Base-by-base conservation (phyloP, 2,113 vertebrate species). In the Leucopsar rothschildi region DNA sequence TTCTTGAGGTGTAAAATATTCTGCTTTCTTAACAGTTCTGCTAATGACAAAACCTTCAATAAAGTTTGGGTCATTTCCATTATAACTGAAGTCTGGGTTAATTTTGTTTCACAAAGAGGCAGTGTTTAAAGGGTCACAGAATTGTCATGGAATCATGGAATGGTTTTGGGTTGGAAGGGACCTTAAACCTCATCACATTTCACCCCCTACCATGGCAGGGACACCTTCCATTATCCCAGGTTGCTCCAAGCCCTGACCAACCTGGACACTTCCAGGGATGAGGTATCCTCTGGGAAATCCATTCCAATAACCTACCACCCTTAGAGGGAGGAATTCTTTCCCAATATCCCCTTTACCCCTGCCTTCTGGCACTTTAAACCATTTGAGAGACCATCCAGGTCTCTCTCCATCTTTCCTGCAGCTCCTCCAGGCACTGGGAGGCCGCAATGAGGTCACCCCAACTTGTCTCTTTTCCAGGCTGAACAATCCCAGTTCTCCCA, bases 1-100 rank as follows among this genome's bases (percentile, higher is more conserved):
- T 96, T 84, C 97, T 97, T 97, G 97, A 98, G 97, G 92, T 98
- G 97, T 98, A 98, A 98, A 97, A 97, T 98, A 98, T 97, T 95
- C 96, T 97, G 95, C 97, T 98, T 97, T 97, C 96, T 97, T 98
- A 97, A 93, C 96, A 95, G 88, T 95, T 96, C 97, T 96, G 95
- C 96, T 96, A 96, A 97, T 23, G 90, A 85, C 91, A 77, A 88
- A 96, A 96, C 69, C 82, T 98, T 97, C 97, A 98, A 98, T 98
- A 98, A 98, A 98, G 87, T 89, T 97, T 57, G 73, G 73, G 82
- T 71, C 66, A 59, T 95, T 87, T 96, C 91, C 70, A 82, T 52
- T 90, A 57, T 86, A 88, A 24, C 18, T 55, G 45, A 15, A 49
- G 60, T 15, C 37, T 84, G 81, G 39, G 11, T 93, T 80, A 2